Conservation (phyloP, 2,797 vertebrate genomes). For the Lepidocolaptes lacrymiger region DNA sequence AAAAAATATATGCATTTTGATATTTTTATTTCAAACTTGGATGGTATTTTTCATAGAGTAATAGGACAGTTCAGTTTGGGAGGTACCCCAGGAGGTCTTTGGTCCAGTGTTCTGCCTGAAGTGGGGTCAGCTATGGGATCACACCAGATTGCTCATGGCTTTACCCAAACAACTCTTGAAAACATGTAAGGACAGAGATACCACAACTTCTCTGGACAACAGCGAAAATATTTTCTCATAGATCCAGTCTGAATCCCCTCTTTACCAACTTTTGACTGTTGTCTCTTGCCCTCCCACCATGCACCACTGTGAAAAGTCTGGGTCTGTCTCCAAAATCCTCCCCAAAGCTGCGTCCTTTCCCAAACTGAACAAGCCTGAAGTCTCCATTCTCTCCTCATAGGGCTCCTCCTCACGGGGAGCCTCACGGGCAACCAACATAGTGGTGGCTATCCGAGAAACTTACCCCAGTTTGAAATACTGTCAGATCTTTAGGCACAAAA, state of each 20-base stretch:
- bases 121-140: neutral
- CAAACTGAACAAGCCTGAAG: neutral
- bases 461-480: neutral
- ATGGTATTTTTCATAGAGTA: neutral
- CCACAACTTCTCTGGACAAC: neutral
- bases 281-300: neutral
- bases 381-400: neutral
- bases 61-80: neutral
- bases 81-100: neutral
- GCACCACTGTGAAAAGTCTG: neutral
- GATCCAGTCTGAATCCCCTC: neutral
- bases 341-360: neutral
- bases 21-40: neutral
- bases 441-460: neutral
- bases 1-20: neutral
- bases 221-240: neutral
- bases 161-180: neutral
- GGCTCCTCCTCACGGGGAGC: neutral
- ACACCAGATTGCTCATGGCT: neutral
- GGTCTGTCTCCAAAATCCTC: accelerated
- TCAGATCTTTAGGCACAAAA: neutral
- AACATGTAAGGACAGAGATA: neutral
- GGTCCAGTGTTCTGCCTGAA: neutral
- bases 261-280: neutral
- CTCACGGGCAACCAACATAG: neutral